Percentiles rank a stretch among this genome's conserved stretches.
Evolutionary conservation across 2,888 invertebrate genomes (phyloP).

Genomic region (Lasioglossum morio): DNA sequence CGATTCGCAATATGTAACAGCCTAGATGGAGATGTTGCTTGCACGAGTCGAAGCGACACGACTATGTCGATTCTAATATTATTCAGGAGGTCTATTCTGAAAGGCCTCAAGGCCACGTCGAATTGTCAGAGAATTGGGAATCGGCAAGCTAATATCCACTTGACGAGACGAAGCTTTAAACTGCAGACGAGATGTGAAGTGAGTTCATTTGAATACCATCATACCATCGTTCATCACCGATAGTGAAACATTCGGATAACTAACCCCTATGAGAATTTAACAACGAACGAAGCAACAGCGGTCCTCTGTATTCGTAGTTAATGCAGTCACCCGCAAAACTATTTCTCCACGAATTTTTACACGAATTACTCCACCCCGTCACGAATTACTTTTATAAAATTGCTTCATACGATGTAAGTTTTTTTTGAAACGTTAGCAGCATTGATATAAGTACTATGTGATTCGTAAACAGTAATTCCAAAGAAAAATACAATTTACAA

Average conservation of each 20-base stretch:
- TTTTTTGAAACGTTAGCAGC: too few species aligned
- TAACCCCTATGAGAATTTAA: slow-evolving; percentile 4
- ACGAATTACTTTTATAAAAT: too few species aligned
- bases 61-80: slow-evolving; percentile 32
- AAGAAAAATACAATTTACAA: too few species aligned
- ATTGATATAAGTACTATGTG: too few species aligned
- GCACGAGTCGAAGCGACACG: slow-evolving; percentile 37
- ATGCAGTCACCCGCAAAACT: not conserved
- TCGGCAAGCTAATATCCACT: slow-evolving; percentile 14
- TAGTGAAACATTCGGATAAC: slow-evolving; percentile 7
- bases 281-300: not conserved
- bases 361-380: too few species aligned
- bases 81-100: not conserved
- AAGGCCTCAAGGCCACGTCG: not conserved
- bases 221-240: not conserved
- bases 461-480: too few species aligned
- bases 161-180: not conserved
- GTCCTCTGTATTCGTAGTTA: not conserved
- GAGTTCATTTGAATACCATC: slow-evolving; percentile 32
- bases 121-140: slow-evolving; percentile 7
- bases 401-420: too few species aligned
- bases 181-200: slow-evolving; percentile 24
- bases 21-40: slow-evolving; percentile 6
- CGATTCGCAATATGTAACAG: not conserved
- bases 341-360: too few species aligned